Evolutionary conservation across 2,797 vertebrate species (phyloP).

Genomic region (Thripadectes ignobilis): DNA sequence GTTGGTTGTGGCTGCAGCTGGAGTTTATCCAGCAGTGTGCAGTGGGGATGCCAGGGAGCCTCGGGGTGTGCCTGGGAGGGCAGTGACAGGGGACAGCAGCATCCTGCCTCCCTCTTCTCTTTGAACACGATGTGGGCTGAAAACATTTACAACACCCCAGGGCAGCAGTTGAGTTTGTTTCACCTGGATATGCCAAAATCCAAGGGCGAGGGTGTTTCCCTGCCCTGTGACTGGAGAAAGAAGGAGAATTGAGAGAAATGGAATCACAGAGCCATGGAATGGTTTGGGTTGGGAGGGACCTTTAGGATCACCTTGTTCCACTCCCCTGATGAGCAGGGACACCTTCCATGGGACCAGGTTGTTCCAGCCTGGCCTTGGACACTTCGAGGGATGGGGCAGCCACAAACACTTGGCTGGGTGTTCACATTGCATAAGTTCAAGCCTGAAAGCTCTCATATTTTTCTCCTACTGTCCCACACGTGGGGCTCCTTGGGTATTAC

Average conservation of each 20-base stretch:
- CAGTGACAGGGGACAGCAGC: fast-evolving
- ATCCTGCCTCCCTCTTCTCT: not conserved
- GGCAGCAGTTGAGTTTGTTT: not conserved
- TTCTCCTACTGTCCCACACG: not conserved
- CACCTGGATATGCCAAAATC: not conserved
- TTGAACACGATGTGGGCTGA: not conserved
- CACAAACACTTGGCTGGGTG: not conserved
- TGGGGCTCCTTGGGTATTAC: not conserved
- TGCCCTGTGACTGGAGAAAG: not conserved
- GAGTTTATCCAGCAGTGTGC: not conserved
- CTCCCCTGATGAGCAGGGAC: not conserved
- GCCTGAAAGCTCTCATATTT: not conserved
- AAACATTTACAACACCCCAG: not conserved
- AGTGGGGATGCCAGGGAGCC: not conserved
- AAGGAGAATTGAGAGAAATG: not conserved
- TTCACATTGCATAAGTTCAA: not conserved
- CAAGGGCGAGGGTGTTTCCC: not conserved
- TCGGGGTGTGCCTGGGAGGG: not conserved
- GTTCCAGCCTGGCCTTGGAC: not conserved
- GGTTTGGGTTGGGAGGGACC: not conserved
- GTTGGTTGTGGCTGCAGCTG: not conserved
- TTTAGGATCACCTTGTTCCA: not conserved
- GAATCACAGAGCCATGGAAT: not conserved
- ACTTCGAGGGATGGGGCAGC: not conserved
- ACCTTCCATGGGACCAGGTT: not conserved